Conservation (phyloP, 1,140 invertebrate species). For the Aphelenchoides besseyi region DNA sequence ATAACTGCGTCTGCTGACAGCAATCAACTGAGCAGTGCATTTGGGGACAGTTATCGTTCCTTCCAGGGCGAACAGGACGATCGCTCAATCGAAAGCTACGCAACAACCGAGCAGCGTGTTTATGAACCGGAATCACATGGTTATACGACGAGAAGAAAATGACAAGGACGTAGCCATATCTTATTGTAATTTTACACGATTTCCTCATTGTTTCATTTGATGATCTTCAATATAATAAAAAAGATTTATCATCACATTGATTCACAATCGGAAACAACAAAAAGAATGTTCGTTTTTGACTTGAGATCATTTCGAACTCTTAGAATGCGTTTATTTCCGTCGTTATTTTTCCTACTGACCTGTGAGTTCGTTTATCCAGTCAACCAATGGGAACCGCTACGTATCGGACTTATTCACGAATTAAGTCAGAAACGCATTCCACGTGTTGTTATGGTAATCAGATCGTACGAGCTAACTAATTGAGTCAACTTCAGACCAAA, state of each 20-base stretch:
- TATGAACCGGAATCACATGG: neutral
- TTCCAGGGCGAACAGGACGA: neutral
- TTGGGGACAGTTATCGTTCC: neutral
- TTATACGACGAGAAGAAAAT: no score
- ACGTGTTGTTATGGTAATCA: neutral
- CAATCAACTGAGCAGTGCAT: neutral
- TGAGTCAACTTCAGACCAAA: neutral
- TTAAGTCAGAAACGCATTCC: neutral
- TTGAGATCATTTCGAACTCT: no score
- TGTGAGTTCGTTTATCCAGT: neutral
- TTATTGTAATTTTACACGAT: neutral
- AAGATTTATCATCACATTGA: neutral
- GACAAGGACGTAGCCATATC: neutral
- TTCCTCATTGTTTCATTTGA: neutral
- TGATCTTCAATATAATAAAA: neutral
- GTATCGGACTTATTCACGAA: neutral
- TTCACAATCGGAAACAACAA: neutral
- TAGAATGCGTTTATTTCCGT: no score
- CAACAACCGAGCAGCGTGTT: neutral
- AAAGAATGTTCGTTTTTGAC: no score
- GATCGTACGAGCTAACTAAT: neutral
- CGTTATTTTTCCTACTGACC: no score
- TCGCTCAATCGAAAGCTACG: constrained; percentile 11
- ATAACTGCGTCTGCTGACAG: no score
- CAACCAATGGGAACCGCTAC: constrained; percentile 14